Percentiles rank a stretch among this genome's conserved stretches.
These are phyloP conservation scores for Lucilia sericata DNA, from an alignment of 1,140 invertebrate species.

Conservation along the genomic window DNA sequence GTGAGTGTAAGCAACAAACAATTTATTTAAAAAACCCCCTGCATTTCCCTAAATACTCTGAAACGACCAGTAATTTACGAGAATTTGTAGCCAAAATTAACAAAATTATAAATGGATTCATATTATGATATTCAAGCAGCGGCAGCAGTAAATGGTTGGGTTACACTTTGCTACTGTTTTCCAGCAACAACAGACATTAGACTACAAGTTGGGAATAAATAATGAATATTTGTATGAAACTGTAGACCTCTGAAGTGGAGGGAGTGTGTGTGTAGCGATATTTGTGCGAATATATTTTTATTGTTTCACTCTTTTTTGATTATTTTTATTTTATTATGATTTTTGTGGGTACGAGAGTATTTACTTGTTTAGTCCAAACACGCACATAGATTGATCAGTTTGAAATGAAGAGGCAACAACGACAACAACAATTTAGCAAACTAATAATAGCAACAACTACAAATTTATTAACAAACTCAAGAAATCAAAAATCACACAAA, in stretches of 20 bases:
- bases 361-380: constrained; percentile 2
- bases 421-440: constrained; percentile 7
- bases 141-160: not conserved
- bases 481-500: not conserved
- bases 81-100: constrained; percentile 22
- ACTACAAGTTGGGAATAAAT: not conserved
- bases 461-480: not conserved
- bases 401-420: not conserved
- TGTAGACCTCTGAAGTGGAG: not conserved
- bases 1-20: not conserved
- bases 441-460: not conserved
- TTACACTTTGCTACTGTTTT: not conserved
- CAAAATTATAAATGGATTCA: not conserved
- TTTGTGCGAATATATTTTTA: not conserved
- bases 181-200: not conserved
- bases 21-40: not conserved
- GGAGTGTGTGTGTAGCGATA: too few relatives aligned
- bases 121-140: not conserved
- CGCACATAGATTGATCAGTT: constrained; percentile 9
- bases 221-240: too few relatives aligned
- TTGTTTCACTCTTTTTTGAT: not conserved
- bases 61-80: not conserved
- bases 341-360: not conserved
- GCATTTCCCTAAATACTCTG: not conserved
- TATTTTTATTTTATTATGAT: not conserved